These are phyloP conservation scores for Pyxicephalus adspersus DNA, from an alignment of 2,113 vertebrate genomes.

Conservation along the genomic window DNA sequence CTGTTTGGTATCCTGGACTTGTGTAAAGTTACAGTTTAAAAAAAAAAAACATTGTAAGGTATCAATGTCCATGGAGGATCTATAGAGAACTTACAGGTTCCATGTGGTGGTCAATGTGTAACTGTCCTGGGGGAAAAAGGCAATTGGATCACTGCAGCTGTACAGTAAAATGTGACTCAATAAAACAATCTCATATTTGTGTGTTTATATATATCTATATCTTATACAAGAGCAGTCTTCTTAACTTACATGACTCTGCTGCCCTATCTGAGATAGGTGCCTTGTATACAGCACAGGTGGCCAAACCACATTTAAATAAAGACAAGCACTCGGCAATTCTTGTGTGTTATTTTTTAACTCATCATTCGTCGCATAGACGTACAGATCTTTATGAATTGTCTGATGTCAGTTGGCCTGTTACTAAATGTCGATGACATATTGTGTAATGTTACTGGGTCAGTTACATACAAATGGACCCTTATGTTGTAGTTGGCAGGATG, in stretches of 20 bases:
- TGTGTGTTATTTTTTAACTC: constrained; percentile 1
- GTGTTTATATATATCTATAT: not conserved
- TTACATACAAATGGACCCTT: not conserved
- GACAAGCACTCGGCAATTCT: constrained; percentile 54
- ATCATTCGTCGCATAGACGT: not conserved
- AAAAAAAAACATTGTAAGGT: not conserved
- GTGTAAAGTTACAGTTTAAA: not conserved
- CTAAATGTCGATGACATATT: constrained; percentile 23
- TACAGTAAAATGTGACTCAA: constrained; percentile 57
- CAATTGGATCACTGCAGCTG: constrained; percentile 23
- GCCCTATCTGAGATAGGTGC: constrained; percentile 52
- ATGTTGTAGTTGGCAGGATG: not conserved
- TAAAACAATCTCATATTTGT: constrained; percentile 39
- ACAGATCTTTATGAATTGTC: not conserved
- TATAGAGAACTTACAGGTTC: not conserved
- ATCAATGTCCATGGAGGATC: not conserved
- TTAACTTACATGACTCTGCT: constrained; percentile 24
- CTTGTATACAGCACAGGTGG: constrained; percentile 58
- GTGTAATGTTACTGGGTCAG: constrained; percentile 29
- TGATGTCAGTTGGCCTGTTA: not conserved
- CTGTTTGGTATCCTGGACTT: constrained; percentile 53
- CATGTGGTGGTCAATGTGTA: not conserved
- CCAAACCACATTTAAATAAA: constrained; percentile 47
- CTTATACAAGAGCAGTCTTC: not conserved
- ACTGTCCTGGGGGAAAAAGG: constrained; percentile 13